Evolutionary conservation across 1,140 invertebrate species (phyloP).

Genomic region (Sesamia nonagrioides): DNA sequence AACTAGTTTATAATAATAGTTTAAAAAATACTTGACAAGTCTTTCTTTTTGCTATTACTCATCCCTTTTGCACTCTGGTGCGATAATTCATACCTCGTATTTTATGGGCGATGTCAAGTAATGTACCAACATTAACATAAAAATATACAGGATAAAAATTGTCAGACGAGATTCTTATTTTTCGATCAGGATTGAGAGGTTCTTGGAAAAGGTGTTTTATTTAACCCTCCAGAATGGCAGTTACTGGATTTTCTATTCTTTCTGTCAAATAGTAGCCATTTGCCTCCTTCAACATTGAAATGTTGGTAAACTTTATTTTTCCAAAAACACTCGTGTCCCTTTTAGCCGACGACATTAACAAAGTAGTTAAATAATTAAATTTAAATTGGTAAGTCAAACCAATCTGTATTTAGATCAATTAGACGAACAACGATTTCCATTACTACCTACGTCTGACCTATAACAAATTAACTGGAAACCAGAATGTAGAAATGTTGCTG

Average conservation of each 20-base stretch:
- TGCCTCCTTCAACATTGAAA: too few relatives aligned
- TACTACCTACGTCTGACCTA: background rate
- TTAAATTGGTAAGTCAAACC: slow-evolving; percentile 13
- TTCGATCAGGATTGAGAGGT: too few relatives aligned
- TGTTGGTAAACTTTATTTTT: too few relatives aligned
- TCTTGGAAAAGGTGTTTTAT: background rate
- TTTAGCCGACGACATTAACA: background rate
- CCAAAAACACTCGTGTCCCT: background rate
- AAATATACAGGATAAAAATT: background rate
- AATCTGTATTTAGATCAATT: slow-evolving; percentile 19
- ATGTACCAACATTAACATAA: slow-evolving; percentile 4
- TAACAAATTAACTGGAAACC: slow-evolving; percentile 6
- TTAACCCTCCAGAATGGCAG: background rate
- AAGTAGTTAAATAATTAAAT: background rate
- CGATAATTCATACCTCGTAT: background rate
- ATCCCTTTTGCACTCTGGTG: background rate
- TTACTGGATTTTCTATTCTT: background rate
- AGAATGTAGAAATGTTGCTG: background rate
- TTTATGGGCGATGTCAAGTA: background rate
- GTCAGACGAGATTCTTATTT: background rate
- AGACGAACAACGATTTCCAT: slow-evolving; percentile 3
- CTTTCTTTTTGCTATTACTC: background rate
- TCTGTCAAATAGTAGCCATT: too few relatives aligned
- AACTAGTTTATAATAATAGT: too few relatives aligned
- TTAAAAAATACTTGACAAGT: too few relatives aligned